Base-by-base conservation (phyloP, 2,113 vertebrate genomes). In the Melanocharis versteri region DNA sequence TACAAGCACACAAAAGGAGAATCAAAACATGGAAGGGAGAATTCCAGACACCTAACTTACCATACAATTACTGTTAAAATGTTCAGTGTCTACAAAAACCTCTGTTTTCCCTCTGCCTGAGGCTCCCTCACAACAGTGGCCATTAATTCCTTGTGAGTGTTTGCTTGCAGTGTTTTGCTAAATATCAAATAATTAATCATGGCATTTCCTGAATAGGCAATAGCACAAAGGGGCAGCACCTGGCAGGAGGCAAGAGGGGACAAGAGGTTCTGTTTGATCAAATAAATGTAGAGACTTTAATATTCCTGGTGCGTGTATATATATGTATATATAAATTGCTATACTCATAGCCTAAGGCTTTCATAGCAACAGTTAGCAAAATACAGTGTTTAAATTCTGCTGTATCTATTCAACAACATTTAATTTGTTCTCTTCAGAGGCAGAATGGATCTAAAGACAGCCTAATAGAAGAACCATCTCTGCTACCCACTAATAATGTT, bases 381-480 rank as follows among this genome's bases (percentile, higher is more conserved):
- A 73, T 13, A n/a, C 6, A 37, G 12, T 35, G 30, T 80, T 87
- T 91, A 83, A 90, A 82, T 76, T 94, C 33, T 87, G 20, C 27
- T 83, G 2, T 57, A 31, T 20, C 7, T 82, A 77, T 80, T 78
- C 42, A 94, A 50, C 44, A 66, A 33, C 3, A 4, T 57, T 89
- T 76, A 44, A 79, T 89, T 86, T 96, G 42, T 95, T 96, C 24
- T 78, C 37, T 95, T 92, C 92, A 99, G 99, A 98, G 95, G 91
- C 98, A 96, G 93, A 98, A 97, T 2, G 98, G 98, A 40, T 98
- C 98, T 94, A 98, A 98, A 98, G 98, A 98, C 87, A 98, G 98
- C 87, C 89, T 98, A 58, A 97, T 97, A 56, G 98, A 98, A 96
- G 98, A 98, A 89, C 96, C 95, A 83, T 58, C 95, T 96, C 97